phyloP scores from a whole-genome alignment of 1,140 invertebrate species.

The Phymastichus coffea region DNA sequence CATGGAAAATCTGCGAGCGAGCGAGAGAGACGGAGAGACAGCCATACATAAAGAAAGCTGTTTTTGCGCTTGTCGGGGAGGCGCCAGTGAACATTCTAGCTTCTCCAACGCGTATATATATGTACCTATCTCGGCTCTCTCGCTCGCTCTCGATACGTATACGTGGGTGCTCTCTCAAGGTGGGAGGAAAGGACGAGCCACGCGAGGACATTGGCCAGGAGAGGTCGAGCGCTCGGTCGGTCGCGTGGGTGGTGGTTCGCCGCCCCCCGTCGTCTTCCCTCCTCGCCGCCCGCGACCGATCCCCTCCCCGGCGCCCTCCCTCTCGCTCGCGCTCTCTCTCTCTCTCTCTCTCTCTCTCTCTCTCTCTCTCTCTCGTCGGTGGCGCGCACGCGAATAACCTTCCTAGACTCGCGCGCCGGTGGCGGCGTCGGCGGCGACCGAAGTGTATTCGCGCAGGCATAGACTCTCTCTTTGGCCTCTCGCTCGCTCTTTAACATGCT shows the following conservation, averaged over 20 bases:
- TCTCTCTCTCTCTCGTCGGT: background rate
- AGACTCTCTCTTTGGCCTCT: no score
- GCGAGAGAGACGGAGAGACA: background rate
- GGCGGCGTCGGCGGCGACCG: no score
- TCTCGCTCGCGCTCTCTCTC: no score
- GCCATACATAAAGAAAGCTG: slow-evolving; percentile 6
- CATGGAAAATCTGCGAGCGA: slow-evolving; percentile 14
- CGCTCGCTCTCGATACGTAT: background rate
- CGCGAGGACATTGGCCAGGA: slow-evolving; percentile 22
- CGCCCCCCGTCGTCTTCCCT: background rate
- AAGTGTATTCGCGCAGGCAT: background rate
- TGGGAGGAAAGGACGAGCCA: slow-evolving; percentile 2
- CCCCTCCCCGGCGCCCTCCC: no score
- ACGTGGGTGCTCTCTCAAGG: background rate
- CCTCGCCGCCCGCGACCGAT: no score
- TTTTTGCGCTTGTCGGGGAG: background rate
- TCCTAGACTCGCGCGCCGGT: no score
- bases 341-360: background rate
- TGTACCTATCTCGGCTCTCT: no score
- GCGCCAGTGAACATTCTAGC: slow-evolving; percentile 9
- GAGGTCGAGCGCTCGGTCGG: slow-evolving; percentile 17
- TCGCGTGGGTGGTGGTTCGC: slow-evolving; percentile 4
- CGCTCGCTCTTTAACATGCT: background rate
- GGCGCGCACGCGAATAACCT: no score
- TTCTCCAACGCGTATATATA: no score